These are phyloP conservation scores for Heliconius hortense DNA, from an alignment of 2,888 invertebrate species.

Conservation along the genomic window DNA sequence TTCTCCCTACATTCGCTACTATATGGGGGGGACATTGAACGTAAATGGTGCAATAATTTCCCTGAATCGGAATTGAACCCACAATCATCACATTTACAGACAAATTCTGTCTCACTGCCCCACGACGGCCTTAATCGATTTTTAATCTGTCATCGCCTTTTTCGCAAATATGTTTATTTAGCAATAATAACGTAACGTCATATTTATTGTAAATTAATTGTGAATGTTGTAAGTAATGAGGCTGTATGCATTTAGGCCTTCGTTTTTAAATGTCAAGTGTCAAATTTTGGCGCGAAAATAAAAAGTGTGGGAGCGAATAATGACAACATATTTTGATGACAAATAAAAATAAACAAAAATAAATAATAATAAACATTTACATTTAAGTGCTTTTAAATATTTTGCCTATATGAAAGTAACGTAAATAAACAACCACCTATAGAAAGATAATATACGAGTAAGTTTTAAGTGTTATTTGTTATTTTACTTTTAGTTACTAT, in stretches of 20 bases:
- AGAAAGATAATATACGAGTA: background rate
- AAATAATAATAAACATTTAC: background rate
- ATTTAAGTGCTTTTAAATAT: background rate
- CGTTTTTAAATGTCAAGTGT: conserved; percentile 9
- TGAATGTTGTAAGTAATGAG: conserved; percentile 4
- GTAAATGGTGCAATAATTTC: background rate
- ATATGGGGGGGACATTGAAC: too few species aligned
- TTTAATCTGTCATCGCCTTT: background rate
- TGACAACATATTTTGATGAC: background rate
- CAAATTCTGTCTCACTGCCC: background rate
- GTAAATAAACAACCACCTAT: background rate
- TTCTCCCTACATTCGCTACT: too few species aligned
- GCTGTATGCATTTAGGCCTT: conserved; percentile 13
- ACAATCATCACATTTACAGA: background rate
- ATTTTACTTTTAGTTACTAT: background rate
- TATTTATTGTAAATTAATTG: conserved; percentile 8
- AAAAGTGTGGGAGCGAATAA: background rate
- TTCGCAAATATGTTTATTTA: background rate
- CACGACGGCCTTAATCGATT: background rate
- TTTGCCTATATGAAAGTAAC: background rate
- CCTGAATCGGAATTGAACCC: background rate
- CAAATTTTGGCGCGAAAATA: conserved; percentile 16
- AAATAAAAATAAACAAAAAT: conserved; percentile 1
- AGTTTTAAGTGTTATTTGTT: background rate
- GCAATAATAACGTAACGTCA: background rate